Base-by-base conservation (phyloP, 2,888 invertebrate genomes). In the Lobophora halterata region DNA sequence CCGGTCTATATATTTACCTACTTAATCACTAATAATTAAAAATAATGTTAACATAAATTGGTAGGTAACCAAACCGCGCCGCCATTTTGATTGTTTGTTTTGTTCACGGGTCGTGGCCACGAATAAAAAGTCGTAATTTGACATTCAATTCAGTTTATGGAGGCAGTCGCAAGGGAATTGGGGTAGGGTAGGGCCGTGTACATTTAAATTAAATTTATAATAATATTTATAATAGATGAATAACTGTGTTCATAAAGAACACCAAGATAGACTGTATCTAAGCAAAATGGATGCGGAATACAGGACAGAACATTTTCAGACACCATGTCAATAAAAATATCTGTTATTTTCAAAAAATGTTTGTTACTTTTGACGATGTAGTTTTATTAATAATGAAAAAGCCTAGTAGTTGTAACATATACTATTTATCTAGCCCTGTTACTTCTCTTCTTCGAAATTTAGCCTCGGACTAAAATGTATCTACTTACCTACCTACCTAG, bases 11-110 rank as follows among this genome's bases (percentile, higher is more conserved):
- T 35, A 9, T 3, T 28, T 10, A 19, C 33, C 32, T 38, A 36
- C 31, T 25, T 34, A 37, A 48, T 30, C 33, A n/a, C n/a, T n/a
- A n/a, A n/a, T 37, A 40, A 21, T 30, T 37, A 44, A 52, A 42
- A 46, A 32, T 36, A 33, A 41, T 49, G 38, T 35, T 41, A 37
- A 37, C 40, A 14, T 40, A 27, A 43, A 43, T 47, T 27, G 43
- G 44, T 38, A 32, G n/a, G n/a, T n/a, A n/a, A n/a, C n/a, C n/a
- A n/a, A n/a, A 36, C 47, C 34, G 55, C 44, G 18, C 71, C 53
- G 80, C 80, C 81, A 80, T 81, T 65, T 80, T 81, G 74, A 55
- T 59, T 77, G 71, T 79, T 78, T 78, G 61, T 56, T 41, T 42
- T 60, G 63, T 72, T 76, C 71, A 78, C 78, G 81, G 59, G 61